phyloP scores from a whole-genome alignment of 2,888 invertebrate genomes.

The Frankliniella fusca region DNA sequence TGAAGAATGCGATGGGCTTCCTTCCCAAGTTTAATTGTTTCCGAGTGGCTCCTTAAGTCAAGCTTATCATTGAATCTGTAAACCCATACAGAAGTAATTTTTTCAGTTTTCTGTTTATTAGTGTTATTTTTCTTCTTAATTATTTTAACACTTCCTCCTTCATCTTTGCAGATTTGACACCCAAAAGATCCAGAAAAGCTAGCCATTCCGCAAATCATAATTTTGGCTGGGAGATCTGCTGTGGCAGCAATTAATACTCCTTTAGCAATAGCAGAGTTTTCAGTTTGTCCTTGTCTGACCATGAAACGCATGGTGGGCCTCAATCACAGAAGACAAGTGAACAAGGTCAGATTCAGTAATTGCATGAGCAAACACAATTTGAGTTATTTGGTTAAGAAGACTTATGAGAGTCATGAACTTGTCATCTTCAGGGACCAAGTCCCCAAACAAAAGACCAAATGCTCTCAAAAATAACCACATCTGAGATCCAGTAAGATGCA shows the following conservation, averaged over 20 bases:
- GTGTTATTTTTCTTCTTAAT: background rate
- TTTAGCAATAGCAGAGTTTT: background rate
- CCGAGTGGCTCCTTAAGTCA: constrained; percentile 3
- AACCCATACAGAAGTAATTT: background rate
- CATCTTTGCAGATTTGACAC: constrained; percentile 1
- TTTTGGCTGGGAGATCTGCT: background rate
- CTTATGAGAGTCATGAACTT: constrained; percentile 35
- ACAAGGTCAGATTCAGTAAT: background rate
- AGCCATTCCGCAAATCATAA: background rate
- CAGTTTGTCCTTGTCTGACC: background rate
- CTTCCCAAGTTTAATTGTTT: constrained; percentile 1
- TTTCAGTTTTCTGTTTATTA: background rate
- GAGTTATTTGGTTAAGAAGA: constrained; percentile 36
- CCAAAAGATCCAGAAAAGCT: background rate
- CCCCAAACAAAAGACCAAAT: too few species aligned
- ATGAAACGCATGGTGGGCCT: too few species aligned
- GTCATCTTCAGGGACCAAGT: too few species aligned
- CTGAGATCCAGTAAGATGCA: too few species aligned
- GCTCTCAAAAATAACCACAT: too few species aligned
- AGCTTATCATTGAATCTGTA: background rate
- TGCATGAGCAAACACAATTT: constrained; percentile 29
- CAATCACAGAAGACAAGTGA: too few species aligned
- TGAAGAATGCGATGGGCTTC: background rate
- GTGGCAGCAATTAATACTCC: constrained; percentile 1
- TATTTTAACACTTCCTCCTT: background rate